Percentiles rank a stretch among this genome's conserved stretches.
Conservation (phyloP, 2,113 vertebrate species). For the Micronisus gabar region DNA sequence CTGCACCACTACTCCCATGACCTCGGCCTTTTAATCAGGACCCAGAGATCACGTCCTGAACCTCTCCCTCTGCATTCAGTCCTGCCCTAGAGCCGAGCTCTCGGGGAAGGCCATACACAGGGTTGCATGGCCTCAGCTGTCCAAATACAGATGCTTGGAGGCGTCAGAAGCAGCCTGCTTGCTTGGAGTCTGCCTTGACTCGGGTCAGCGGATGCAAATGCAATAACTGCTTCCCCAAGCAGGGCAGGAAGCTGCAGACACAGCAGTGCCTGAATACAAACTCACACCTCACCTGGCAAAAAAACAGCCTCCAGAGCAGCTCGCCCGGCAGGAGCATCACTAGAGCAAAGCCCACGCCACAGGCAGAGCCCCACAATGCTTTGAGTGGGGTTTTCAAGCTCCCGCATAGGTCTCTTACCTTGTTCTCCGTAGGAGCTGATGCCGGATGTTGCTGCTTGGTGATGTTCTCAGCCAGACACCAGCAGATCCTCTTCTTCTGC, state of each 20-base stretch:
- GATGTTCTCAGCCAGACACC: conserved; percentile 94
- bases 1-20: background rate
- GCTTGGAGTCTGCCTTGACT: background rate
- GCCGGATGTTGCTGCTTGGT: conserved; percentile 86
- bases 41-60: background rate
- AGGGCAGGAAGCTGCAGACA: background rate
- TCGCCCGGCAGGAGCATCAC: background rate
- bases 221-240: background rate
- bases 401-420: conserved; percentile 75
- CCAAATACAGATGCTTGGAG: background rate
- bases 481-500: conserved; percentile 94
- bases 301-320: background rate
- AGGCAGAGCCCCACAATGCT: background rate
- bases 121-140: background rate
- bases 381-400: accelerated
- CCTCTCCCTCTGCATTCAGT: background rate
- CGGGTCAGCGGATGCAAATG: background rate
- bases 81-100: background rate
- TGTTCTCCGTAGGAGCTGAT: conserved; percentile 67
- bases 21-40: background rate
- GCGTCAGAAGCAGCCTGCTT: background rate
- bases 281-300: background rate
- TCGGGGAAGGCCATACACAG: accelerated
- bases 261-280: background rate
- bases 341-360: background rate